Evolutionary conservation across 1,140 invertebrate genomes (phyloP).

Genomic region (Bursaphelenchus mucronatus): DNA sequence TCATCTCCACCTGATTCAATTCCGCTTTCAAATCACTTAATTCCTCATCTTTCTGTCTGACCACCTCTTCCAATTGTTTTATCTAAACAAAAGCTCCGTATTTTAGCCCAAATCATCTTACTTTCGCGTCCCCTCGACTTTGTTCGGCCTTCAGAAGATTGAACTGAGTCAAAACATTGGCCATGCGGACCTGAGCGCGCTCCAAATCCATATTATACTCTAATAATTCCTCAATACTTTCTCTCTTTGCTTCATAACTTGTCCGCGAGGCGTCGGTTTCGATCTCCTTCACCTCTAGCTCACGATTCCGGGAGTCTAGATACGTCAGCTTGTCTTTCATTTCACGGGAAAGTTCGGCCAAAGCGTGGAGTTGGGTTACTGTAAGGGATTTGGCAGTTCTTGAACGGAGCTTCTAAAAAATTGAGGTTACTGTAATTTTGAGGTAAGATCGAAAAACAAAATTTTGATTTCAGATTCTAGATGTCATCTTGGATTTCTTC

Average conservation of each 20-base stretch:
- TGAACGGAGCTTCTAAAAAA: slow-evolving; percentile 3
- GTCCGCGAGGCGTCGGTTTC: too few species aligned
- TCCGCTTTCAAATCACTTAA: neutral
- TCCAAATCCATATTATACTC: too few species aligned
- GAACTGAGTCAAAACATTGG: too few species aligned
- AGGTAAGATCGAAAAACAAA: neutral
- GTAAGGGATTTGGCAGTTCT: neutral
- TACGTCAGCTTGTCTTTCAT: neutral
- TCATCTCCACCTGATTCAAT: slow-evolving; percentile 1
- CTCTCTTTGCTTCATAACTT: too few species aligned
- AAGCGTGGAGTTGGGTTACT: slow-evolving; percentile 1
- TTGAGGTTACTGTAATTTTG: neutral
- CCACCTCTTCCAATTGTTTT: neutral
- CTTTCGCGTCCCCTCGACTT: too few species aligned
- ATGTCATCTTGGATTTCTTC: neutral
- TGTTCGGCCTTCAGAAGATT: too few species aligned
- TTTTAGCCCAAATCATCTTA: too few species aligned
- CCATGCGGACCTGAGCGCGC: too few species aligned
- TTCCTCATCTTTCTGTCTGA: slow-evolving; percentile 1
- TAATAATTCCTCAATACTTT: too few species aligned
- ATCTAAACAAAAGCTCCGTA: slow-evolving; percentile 1
- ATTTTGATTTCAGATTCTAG: neutral
- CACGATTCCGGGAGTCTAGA: too few species aligned
- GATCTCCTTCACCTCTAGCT: too few species aligned
- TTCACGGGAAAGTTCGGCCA: slow-evolving; percentile 11